phyloP scores from a whole-genome alignment of 2,113 vertebrate genomes.

The Ammodramus savannarum region DNA sequence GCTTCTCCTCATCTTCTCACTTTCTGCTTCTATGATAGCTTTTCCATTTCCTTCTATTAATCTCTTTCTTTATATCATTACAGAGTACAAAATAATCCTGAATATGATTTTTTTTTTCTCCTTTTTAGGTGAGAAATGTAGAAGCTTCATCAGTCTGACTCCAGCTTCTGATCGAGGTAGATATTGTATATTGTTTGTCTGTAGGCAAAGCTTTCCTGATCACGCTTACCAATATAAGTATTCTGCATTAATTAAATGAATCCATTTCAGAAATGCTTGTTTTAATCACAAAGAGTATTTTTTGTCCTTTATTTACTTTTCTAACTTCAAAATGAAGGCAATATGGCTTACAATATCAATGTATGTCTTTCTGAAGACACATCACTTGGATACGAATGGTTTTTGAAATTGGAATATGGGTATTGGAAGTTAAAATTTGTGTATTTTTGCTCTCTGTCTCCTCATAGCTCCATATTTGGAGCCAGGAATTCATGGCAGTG shows the following conservation, averaged over 20 bases:
- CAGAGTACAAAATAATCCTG: neutral
- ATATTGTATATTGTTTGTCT: neutral
- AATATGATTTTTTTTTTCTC: neutral
- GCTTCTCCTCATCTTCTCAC: neutral
- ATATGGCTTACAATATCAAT: neutral
- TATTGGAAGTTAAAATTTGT: neutral
- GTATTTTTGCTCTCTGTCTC: neutral
- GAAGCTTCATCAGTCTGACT: slow-evolving; percentile 84
- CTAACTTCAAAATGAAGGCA: neutral
- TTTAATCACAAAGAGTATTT: neutral
- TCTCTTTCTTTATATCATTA: neutral
- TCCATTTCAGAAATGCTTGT: neutral
- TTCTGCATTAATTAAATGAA: neutral
- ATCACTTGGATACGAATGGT: accelerated
- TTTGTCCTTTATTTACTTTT: neutral
- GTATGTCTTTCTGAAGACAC: neutral
- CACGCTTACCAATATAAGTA: neutral
- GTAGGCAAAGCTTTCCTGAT: neutral
- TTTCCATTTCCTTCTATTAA: neutral
- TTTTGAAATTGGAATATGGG: neutral
- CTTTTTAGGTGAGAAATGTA: slow-evolving; percentile 85
- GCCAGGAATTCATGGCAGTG: neutral
- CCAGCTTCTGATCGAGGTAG: slow-evolving; percentile 87
- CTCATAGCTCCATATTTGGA: neutral
- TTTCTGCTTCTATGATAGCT: neutral